Conservation (phyloP, 2,113 vertebrate genomes). For the Galemys pyrenaicus region DNA sequence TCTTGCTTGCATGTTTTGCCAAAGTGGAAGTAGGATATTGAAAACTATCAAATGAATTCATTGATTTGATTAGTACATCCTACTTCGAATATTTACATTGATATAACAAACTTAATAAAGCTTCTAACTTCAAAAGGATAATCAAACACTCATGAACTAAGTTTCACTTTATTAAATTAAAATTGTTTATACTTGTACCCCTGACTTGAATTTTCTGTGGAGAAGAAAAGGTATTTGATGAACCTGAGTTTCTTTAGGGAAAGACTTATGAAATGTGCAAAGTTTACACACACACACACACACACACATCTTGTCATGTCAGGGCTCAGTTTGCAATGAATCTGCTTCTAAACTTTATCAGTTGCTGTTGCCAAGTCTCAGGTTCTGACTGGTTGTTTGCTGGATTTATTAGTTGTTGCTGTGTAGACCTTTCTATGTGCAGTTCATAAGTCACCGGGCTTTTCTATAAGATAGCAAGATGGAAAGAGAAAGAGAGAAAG, state of each 20-base stretch:
- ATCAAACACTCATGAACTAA: background rate
- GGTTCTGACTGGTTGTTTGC: background rate
- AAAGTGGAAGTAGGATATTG: background rate
- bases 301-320: background rate
- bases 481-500: background rate
- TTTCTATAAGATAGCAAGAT: background rate
- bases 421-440: background rate
- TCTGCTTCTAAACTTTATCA: background rate
- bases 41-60: conserved; percentile 32
- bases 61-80: background rate
- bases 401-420: background rate
- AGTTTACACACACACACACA: background rate
- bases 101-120: conserved; percentile 4
- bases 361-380: background rate
- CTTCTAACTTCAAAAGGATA: conserved; percentile 14
- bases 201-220: conserved; percentile 21
- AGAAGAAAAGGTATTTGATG: conserved; percentile 27
- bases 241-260: background rate
- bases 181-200: background rate
- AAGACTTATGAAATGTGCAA: background rate
- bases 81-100: background rate
- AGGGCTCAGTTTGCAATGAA: background rate
- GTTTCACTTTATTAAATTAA: background rate
- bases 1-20: background rate
- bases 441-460: background rate